Evolutionary conservation across 1,140 invertebrate species (phyloP).

Genomic region (Triops longicaudatus): DNA sequence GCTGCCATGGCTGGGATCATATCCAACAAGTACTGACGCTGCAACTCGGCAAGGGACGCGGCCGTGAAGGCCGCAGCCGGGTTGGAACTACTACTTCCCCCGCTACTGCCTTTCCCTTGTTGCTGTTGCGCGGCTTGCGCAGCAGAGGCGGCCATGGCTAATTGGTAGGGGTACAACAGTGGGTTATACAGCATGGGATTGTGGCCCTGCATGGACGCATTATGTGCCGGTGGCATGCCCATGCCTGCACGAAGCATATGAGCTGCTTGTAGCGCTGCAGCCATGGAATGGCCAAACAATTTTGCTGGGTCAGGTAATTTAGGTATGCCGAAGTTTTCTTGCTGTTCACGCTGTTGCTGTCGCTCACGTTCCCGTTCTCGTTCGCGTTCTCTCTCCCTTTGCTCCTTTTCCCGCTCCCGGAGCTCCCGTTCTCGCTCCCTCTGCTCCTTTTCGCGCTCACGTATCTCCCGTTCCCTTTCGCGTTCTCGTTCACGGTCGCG

Average conservation of each 20-base stretch:
- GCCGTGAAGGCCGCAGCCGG: slow-evolving; percentile 40
- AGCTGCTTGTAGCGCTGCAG: slow-evolving; percentile 43
- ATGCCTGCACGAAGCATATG: slow-evolving; percentile 43
- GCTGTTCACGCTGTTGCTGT: slow-evolving; percentile 28
- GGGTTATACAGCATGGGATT: slow-evolving; percentile 63
- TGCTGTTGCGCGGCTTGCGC: slow-evolving; percentile 47
- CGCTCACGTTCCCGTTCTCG: slow-evolving; percentile 31
- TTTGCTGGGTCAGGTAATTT: slow-evolving; percentile 28
- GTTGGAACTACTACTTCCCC: slow-evolving; percentile 33
- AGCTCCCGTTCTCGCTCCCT: slow-evolving; percentile 28
- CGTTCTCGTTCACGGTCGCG: slow-evolving; percentile 31
- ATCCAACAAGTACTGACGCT: slow-evolving; percentile 90
- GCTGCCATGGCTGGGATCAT: slow-evolving; percentile 62
- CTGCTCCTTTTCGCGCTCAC: slow-evolving; percentile 32
- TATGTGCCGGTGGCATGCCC: slow-evolving; percentile 20
- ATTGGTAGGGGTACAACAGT: slow-evolving; percentile 73
- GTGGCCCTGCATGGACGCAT: slow-evolving; percentile 26
- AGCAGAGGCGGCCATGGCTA: slow-evolving; percentile 57
- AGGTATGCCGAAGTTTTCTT: slow-evolving; percentile 29
- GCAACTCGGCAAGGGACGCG: slow-evolving; percentile 61
- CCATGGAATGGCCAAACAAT: slow-evolving; percentile 26
- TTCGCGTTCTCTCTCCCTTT: slow-evolving; percentile 29
- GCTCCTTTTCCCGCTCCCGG: slow-evolving; percentile 30
- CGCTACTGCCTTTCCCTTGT: slow-evolving; percentile 42
- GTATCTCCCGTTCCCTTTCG: slow-evolving; percentile 29